Base-by-base conservation (phyloP, 2,888 invertebrate genomes). In the Epistrophella euchroma region DNA sequence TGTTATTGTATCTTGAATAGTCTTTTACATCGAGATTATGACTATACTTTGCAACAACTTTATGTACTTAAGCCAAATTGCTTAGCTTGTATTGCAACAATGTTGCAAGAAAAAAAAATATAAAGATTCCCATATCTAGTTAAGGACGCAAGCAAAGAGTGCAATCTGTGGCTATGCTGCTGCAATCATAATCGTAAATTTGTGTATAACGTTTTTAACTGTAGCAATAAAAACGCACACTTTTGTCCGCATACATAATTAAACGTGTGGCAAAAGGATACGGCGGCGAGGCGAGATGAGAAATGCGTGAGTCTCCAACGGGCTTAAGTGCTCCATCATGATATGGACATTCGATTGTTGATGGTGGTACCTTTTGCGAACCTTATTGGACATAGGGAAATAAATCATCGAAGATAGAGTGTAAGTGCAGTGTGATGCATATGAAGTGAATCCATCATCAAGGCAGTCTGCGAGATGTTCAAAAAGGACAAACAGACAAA, bases 211-310 rank as follows among this genome's bases (percentile, higher is more conserved):
- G 52, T 62, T 62, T 77, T 77, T 70, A 77, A 81, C 60, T 76
- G 81, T 64, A 56, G 73, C 77, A 78, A 82, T 86, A 86, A 86
- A 86, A 86, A 86, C 82, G 77, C 82, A 78, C 86, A 77, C 86
- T 77, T 86, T 74, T 60, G 64, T 52, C 45, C 70, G 52, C 1
- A 13, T 19, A 7, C 22, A 50, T 85, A 70, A 81, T 77, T 73
- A 81, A 73, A 43, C 15, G 56, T 22, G 71, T 22, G 37, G 43
- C 19, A 43, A 37, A 32, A n/a, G 50, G 35, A 32, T 5, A n/a
- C n/a, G 17, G 0, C n/a, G n/a, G n/a, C n/a, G n/a, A n/a, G n/a
- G n/a, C n/a, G n/a, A n/a, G 17, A 62, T 28, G 35, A 25, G 58
- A 35, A 76, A 85, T 85, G 76, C 80, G 76, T 86, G 85, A 86